phyloP scores from a whole-genome alignment of 2,113 vertebrate genomes.

The Maccullochella peelii region DNA sequence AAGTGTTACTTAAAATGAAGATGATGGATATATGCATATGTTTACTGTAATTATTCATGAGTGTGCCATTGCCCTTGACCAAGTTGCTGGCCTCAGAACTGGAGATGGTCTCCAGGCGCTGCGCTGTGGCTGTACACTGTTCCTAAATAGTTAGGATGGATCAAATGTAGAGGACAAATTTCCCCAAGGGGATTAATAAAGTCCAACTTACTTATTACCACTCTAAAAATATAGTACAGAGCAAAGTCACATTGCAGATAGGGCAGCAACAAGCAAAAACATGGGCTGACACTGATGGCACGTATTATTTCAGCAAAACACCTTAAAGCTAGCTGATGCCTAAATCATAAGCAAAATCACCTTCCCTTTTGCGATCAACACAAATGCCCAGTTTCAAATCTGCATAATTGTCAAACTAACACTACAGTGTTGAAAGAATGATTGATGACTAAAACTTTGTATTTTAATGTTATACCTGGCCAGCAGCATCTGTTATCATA shows the following conservation, averaged over 20 bases:
- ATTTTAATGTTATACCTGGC: conserved; percentile 18
- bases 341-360: neutral
- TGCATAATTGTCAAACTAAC: conserved; percentile 5
- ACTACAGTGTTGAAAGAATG: neutral
- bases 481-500: conserved; percentile 9
- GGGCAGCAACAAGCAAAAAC: conserved; percentile 12
- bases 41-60: conserved; percentile 27
- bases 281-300: neutral
- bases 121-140: neutral
- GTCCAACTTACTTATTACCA: neutral
- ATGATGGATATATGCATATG: neutral
- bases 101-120: neutral
- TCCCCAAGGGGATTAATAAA: conserved; percentile 15
- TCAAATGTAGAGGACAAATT: conserved; percentile 10
- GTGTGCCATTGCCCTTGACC: conserved; percentile 16
- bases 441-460: conserved; percentile 11
- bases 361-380: conserved; percentile 1
- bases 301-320: conserved; percentile 22
- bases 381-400: neutral
- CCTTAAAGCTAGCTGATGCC: conserved; percentile 15
- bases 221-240: conserved; percentile 15
- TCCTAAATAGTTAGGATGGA: neutral
- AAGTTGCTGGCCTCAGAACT: conserved; percentile 7
- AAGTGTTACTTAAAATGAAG: conserved; percentile 9
- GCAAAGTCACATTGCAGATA: conserved; percentile 41